These are phyloP conservation scores for Eristalis intricaria DNA, from an alignment of 2,888 invertebrate genomes.

Conservation along the genomic window DNA sequence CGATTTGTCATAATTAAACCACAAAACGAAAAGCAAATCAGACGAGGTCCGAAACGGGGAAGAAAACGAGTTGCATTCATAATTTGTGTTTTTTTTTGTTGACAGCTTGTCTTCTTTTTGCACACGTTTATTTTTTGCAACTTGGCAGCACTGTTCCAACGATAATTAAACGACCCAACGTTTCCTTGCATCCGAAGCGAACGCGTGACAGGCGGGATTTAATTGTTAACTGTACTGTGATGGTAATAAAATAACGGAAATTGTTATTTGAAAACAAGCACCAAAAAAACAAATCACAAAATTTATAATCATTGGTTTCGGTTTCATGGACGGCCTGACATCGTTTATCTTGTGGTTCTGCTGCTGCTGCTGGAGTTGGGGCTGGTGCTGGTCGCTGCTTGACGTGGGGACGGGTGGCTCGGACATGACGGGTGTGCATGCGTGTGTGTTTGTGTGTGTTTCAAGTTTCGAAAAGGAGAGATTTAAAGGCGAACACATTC, in stretches of 20 bases:
- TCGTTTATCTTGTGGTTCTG: background rate
- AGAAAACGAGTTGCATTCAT: background rate
- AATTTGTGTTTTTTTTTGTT: background rate
- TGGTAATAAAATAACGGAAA: background rate
- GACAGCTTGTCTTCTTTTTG: background rate
- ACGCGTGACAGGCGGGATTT: background rate
- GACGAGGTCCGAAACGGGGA: background rate
- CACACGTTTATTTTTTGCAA: background rate
- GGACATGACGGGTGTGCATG: background rate
- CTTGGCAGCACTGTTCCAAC: background rate
- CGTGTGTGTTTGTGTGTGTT: no score
- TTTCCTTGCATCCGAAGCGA: background rate
- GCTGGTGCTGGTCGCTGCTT: background rate
- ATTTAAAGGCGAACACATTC: background rate
- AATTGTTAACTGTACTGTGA: background rate
- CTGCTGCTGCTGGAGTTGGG: background rate
- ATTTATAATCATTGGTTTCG: slow-evolving; percentile 1
- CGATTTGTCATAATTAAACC: slow-evolving; percentile 1
- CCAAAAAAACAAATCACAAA: background rate
- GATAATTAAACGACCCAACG: background rate
- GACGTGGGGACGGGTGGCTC: background rate
- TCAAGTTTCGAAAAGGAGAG: background rate
- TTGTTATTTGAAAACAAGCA: background rate
- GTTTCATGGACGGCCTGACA: background rate
- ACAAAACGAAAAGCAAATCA: background rate